These are phyloP conservation scores for Drosophila hydei DNA, from an alignment of 1,140 invertebrate genomes.

Conservation along the genomic window DNA sequence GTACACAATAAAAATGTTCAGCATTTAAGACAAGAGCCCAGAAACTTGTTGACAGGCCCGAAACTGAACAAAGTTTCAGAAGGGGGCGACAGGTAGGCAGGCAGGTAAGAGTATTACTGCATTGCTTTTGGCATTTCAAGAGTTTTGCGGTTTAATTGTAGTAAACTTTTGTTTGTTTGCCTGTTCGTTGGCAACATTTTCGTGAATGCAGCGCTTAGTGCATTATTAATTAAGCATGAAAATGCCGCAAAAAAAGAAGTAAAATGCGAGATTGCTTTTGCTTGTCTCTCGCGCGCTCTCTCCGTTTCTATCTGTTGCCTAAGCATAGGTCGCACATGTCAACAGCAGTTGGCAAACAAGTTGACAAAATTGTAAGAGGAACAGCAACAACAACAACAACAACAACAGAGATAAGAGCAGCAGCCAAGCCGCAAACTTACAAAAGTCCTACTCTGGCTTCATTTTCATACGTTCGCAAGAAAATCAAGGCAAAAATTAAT, in stretches of 20 bases:
- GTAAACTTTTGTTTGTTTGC: constrained; percentile 25
- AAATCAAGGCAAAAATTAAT: constrained; percentile 59
- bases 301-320: constrained; percentile 1
- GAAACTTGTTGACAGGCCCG: constrained; percentile 22
- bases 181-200: constrained; percentile 20
- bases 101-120: constrained; percentile 16
- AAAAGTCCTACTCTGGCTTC: constrained; percentile 27
- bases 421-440: constrained; percentile 45
- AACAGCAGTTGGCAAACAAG: constrained; percentile 45
- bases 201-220: constrained; percentile 41
- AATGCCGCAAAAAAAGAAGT: constrained; percentile 21
- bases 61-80: constrained; percentile 20
- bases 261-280: background rate
- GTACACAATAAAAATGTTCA: constrained; percentile 16
- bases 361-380: background rate
- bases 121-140: constrained; percentile 29
- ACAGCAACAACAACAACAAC: constrained; percentile 13
- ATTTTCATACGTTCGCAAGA: constrained; percentile 17
- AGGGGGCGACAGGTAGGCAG: background rate
- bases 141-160: constrained; percentile 45
- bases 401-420: constrained; percentile 10
- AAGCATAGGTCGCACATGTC: constrained; percentile 45
- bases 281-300: background rate
- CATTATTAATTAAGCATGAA: constrained; percentile 73
- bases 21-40: constrained; percentile 33